phyloP scores from a whole-genome alignment of 2,888 invertebrate species.

The Acrobasis repandana region DNA sequence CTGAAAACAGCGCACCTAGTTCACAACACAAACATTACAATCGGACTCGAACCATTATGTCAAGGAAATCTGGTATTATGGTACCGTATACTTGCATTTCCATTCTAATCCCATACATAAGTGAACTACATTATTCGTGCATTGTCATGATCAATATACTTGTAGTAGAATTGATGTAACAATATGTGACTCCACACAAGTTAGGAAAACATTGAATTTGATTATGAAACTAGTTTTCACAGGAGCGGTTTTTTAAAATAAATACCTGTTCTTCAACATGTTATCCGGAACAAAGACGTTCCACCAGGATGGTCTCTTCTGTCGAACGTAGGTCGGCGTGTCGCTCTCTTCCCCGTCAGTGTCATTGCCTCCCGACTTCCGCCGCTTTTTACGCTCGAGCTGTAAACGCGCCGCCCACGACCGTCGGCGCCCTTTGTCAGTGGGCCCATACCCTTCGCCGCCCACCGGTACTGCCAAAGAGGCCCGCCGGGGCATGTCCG shows the following conservation, averaged over 20 bases:
- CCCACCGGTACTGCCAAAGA: slow-evolving; percentile 69
- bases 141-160: slow-evolving; percentile 43
- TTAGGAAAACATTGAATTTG: background rate
- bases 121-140: slow-evolving; percentile 43
- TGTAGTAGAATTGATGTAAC: slow-evolving; percentile 16
- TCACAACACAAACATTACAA: slow-evolving; percentile 57
- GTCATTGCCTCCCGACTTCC: slow-evolving; percentile 79
- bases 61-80: slow-evolving; percentile 69
- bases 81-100: slow-evolving; percentile 51
- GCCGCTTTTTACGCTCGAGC: slow-evolving; percentile 79
- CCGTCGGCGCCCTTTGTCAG: slow-evolving; percentile 83
- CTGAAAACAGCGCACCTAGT: slow-evolving; percentile 48
- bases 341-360: slow-evolving; percentile 69
- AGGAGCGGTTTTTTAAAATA: slow-evolving; percentile 16
- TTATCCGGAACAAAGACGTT: slow-evolving; percentile 92
- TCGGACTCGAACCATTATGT: slow-evolving; percentile 58
- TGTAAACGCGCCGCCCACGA: slow-evolving; percentile 84
- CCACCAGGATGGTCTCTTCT: slow-evolving; percentile 94
- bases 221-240: background rate
- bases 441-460: slow-evolving; percentile 58
- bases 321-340: slow-evolving; percentile 77
- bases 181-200: slow-evolving; percentile 12
- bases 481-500: slow-evolving; percentile 71
- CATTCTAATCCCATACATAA: slow-evolving; percentile 59
- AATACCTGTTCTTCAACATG: slow-evolving; percentile 86